Evolutionary conservation across 2,113 vertebrate species (phyloP), one percentile per base, ranked within the genome.

Genomic region (Nestor notabilis): DNA sequence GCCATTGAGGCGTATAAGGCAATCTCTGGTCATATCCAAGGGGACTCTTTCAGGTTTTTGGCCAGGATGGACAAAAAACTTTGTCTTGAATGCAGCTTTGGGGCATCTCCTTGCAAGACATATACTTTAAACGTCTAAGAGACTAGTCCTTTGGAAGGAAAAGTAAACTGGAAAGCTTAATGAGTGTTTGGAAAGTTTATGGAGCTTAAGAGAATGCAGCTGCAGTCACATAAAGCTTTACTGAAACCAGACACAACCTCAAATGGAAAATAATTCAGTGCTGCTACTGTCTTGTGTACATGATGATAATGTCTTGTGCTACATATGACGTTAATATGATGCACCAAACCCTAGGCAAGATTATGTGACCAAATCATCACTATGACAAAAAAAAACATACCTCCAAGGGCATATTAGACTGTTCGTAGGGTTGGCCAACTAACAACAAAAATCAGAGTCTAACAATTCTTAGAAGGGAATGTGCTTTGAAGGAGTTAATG

Each of bases 101-200:
- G 8, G 16, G 17, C 20, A 14, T 9, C 6, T 82, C 14, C 33
- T 96, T 78, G 29, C 25, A 79, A 24, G 33, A 17, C 17, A 24
- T 0, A 25, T 1, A 7, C 23, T 78, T 90, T 13, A 43, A 82
- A 35, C 0, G 0, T 29, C 13, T 56, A 25, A 28, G 6, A 78
- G 18, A 7, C 8, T 56, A 20, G 10, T 49, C 9, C 19, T 86
- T 43, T 89, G 55, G 21, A 60, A 53, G 44, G 35, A 58, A n/a
- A 58, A n/a, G 33, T 58, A n/a, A n/a, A 58, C 29, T 41, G 29
- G 27, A 74, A 41, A 68, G 6, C 7, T 33, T 12, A 37, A 25
- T 19, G 17, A 81, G 14, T 3, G 10, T 46, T 46, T 56, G 46
- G 33, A 52, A 86, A 85, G 23, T 19, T 61, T 64, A 4, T 60